A percentile compares a stretch with the other conserved stretches of the same genome.
Conservation (phyloP, 2,113 vertebrate species). For the Alethe diademata region DNA sequence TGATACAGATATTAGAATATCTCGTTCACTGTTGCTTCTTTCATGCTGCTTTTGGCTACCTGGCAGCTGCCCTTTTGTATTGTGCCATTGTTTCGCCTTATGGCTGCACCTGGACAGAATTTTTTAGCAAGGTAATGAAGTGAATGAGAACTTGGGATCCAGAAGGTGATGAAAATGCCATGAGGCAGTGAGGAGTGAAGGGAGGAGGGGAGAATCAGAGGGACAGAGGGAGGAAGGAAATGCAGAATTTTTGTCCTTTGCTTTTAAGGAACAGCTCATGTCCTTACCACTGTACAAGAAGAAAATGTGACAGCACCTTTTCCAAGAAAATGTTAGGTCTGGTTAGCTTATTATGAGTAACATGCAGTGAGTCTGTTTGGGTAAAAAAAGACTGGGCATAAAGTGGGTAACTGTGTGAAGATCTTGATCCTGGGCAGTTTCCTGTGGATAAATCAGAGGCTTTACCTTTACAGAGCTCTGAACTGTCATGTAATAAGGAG, state of each 20-base stretch:
- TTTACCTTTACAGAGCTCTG: background rate
- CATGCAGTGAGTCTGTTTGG: background rate
- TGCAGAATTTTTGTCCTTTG: background rate
- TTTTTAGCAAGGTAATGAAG: background rate
- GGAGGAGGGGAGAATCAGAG: background rate
- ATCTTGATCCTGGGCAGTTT: background rate
- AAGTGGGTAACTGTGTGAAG: background rate
- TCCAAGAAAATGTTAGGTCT: background rate
- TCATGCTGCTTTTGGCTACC: background rate
- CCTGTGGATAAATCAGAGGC: background rate
- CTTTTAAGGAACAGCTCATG: background rate
- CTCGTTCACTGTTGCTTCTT: background rate
- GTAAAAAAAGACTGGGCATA: background rate
- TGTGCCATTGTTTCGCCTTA: background rate
- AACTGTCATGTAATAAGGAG: background rate
- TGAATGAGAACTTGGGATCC: background rate
- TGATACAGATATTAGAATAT: background rate
- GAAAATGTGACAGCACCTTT: background rate
- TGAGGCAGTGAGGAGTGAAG: background rate
- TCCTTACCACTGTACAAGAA: background rate
- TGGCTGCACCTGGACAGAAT: background rate
- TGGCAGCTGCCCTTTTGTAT: background rate
- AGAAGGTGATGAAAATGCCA: background rate
- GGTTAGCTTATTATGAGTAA: background rate
- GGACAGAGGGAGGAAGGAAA: background rate